Percentiles rank a stretch among this genome's conserved stretches.
These are phyloP conservation scores for Diarsia rubi DNA, from an alignment of 2,888 invertebrate species.

Conservation along the genomic window DNA sequence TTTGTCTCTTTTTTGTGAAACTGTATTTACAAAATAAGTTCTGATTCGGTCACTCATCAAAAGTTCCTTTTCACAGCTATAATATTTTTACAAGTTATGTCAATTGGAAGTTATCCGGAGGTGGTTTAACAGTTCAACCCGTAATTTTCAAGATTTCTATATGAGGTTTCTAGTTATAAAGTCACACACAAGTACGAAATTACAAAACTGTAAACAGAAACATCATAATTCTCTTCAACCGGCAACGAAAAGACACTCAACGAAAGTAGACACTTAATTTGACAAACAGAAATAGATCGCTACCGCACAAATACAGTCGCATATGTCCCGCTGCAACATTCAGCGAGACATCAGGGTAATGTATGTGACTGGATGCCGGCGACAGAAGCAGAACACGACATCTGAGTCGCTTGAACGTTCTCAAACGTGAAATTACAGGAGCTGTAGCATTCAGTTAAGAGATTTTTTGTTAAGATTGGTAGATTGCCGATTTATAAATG, in stretches of 20 bases:
- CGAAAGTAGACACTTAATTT: not conserved
- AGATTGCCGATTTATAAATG: not conserved
- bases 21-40: not conserved
- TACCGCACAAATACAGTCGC: conserved; percentile 1
- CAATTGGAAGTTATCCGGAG: not conserved
- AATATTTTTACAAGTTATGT: not conserved
- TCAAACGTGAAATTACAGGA: conserved; percentile 45
- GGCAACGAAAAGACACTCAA: not conserved
- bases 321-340: conserved; percentile 24
- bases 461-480: not conserved
- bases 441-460: not conserved
- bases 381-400: conserved; percentile 32
- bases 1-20: not conserved
- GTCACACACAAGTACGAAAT: not conserved
- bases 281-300: not conserved
- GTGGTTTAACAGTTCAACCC: not conserved
- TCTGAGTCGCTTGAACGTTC: conserved; percentile 33
- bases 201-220: not conserved
- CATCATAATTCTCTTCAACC: not conserved
- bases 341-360: conserved; percentile 39
- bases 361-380: conserved; percentile 43
- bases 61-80: not conserved
- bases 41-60: not conserved
- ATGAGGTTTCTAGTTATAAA: not conserved
- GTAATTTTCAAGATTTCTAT: not conserved